Conservation (phyloP, 2,113 vertebrate species). For the Anguilla rostrata region DNA sequence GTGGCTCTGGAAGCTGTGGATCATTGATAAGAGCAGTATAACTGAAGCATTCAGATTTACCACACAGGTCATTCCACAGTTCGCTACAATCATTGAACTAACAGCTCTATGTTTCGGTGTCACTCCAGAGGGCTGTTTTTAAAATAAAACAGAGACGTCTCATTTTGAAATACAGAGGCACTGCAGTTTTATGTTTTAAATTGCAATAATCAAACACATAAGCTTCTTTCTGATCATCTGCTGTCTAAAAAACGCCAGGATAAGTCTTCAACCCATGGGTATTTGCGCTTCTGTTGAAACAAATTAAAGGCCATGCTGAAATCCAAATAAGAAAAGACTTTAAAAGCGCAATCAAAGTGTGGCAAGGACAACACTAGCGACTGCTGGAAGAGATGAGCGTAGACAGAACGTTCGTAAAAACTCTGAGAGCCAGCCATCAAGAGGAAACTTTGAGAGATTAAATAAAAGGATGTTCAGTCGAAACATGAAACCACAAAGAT, state of each 20-base stretch:
- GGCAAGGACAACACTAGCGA: neutral
- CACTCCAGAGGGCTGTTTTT: slow-evolving; percentile 1
- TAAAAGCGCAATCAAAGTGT: neutral
- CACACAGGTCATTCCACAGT: slow-evolving; percentile 29
- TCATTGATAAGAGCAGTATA: slow-evolving; percentile 18
- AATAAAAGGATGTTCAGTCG: neutral
- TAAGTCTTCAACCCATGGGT: neutral
- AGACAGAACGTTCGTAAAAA: neutral
- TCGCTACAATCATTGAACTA: slow-evolving; percentile 19
- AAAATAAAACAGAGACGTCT: neutral
- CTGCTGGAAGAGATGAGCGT: neutral
- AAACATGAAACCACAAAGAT: neutral
- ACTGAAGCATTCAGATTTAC: slow-evolving; percentile 27
- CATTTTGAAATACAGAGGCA: neutral
- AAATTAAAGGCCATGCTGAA: neutral
- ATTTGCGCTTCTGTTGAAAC: neutral
- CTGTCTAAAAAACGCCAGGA: neutral
- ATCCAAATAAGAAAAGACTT: neutral
- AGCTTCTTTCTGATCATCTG: slow-evolving; percentile 10
- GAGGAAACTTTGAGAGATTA: neutral
- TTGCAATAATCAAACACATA: neutral
- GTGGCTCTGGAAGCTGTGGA: neutral
- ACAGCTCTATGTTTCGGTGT: slow-evolving; percentile 6
- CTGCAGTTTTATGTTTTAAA: neutral
- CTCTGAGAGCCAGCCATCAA: neutral